A percentile compares a stretch with the other conserved stretches of the same genome.
These are phyloP conservation scores for Palythoa caribaeorum DNA, from an alignment of 92 coral and sea anemone genomes.

Conservation along the genomic window DNA sequence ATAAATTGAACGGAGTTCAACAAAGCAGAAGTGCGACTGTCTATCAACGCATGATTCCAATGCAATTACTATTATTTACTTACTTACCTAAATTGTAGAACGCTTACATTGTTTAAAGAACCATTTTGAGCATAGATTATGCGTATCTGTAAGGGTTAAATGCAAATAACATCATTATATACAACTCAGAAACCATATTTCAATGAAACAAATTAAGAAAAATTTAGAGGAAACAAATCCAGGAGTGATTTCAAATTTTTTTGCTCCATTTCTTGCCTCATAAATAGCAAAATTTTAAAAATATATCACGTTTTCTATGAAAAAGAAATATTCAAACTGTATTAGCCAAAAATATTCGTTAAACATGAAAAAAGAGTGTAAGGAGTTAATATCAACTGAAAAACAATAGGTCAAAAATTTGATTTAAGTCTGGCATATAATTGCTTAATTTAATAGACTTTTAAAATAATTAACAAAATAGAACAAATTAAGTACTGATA, in stretches of 20 bases:
- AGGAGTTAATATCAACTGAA: no score
- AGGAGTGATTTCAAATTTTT: neutral
- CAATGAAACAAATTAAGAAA: neutral
- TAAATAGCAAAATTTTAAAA: neutral
- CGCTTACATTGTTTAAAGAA: neutral
- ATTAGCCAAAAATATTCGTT: neutral
- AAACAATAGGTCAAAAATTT: neutral
- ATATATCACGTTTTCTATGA: neutral
- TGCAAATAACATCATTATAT: neutral
- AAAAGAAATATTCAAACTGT: neutral
- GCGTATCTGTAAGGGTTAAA: neutral
- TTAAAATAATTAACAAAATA: no score
- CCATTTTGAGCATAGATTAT: conserved; percentile 8
- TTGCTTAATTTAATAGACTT: neutral
- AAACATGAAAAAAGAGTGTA: no score
- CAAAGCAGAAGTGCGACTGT: neutral
- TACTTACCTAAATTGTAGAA: conserved; percentile 15
- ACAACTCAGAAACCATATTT: neutral
- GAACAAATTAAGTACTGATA: no score
- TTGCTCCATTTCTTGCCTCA: no score
- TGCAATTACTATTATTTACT: neutral
- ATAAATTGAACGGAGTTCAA: no score
- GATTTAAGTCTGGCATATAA: neutral
- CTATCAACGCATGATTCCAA: neutral
- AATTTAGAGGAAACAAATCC: neutral